A percentile compares a stretch with the other conserved stretches of the same genome.
These are phyloP conservation scores for Altica lythri DNA, from an alignment of 2,888 invertebrate genomes.

Conservation along the genomic window DNA sequence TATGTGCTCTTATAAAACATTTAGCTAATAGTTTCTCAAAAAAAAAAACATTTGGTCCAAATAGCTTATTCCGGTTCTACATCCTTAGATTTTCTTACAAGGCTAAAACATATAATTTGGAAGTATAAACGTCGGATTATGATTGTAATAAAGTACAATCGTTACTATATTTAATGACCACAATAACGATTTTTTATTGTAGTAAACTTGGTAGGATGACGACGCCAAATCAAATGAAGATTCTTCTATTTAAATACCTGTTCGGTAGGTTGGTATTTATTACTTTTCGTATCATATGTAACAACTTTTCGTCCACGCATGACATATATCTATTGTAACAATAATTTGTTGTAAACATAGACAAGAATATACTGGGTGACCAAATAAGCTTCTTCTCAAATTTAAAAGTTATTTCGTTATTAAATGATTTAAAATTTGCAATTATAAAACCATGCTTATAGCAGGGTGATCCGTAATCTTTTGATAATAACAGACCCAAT, in stretches of 20 bases:
- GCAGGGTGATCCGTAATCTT: no score
- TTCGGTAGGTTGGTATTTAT: constrained; percentile 8
- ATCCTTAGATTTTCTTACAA: constrained; percentile 5
- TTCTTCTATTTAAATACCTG: constrained; percentile 5
- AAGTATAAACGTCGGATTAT: constrained; percentile 22
- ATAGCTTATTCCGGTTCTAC: constrained; percentile 1
- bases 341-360: no score
- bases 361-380: no score
- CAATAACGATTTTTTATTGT: constrained; percentile 23
- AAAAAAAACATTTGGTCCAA: not conserved
- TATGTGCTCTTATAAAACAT: not conserved
- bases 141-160: constrained; percentile 25
- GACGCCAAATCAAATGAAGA: not conserved
- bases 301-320: no score
- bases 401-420: no score
- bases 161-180: constrained; percentile 18
- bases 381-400: no score
- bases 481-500: no score
- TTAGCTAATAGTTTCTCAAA: not conserved
- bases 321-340: no score
- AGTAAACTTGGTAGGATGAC: constrained; percentile 8
- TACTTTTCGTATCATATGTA: constrained; percentile 2
- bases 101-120: constrained; percentile 21
- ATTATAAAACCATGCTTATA: no score
- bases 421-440: no score